Evolutionary conservation across 2,113 vertebrate genomes (phyloP).

Genomic region (Fukomys damarensis): DNA sequence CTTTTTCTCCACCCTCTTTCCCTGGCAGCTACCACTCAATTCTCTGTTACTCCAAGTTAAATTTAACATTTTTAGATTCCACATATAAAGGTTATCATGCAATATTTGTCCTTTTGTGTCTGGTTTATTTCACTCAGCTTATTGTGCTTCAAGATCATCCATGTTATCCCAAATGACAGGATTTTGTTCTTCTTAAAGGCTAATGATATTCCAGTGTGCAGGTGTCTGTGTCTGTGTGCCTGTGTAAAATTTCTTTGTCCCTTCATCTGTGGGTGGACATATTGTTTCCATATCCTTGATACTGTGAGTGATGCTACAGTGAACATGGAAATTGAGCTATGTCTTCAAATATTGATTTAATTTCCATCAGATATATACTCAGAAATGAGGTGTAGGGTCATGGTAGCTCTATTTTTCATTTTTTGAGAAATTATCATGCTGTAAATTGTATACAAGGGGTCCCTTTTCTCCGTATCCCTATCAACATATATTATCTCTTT

Average conservation of each 20-base stretch:
- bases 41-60: background rate
- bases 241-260: background rate
- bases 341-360: background rate
- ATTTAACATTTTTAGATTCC: background rate
- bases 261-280: background rate
- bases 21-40: background rate
- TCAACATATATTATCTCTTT: background rate
- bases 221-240: background rate
- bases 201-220: background rate
- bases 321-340: background rate
- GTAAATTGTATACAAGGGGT: background rate
- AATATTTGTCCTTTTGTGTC: background rate
- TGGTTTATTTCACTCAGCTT: background rate
- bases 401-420: background rate
- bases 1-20: background rate
- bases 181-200: background rate
- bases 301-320: background rate
- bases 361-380: background rate
- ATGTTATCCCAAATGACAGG: background rate
- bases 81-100: background rate
- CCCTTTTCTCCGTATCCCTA: background rate
- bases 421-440: background rate
- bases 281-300: background rate
- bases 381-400: background rate
- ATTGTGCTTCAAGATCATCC: background rate